Conservation (phyloP, 2,888 invertebrate species). For the Tolmerus cingulatus region DNA sequence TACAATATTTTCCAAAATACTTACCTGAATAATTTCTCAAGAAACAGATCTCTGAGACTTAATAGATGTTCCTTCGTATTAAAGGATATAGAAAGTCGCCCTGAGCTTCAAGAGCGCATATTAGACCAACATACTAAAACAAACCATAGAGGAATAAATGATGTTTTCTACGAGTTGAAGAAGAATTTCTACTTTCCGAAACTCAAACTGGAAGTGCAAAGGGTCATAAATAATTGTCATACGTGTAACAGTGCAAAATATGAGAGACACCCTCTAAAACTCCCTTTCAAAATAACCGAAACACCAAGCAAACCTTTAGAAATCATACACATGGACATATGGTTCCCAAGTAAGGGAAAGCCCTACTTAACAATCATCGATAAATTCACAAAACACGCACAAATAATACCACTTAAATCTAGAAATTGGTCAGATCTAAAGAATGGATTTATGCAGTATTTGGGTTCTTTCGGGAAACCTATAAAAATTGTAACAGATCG, state of each 20-base stretch:
- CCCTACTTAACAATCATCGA: conserved; percentile 9
- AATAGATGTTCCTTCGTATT: not conserved
- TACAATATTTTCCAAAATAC: conserved; percentile 16
- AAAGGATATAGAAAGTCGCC: not conserved
- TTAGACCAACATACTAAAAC: conserved; percentile 5
- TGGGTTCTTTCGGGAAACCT: conserved; percentile 44
- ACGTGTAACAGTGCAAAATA: conserved; percentile 39
- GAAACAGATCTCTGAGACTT: not conserved
- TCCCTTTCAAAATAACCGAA: conserved; percentile 38
- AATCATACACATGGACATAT: conserved; percentile 37
- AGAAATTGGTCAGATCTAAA: conserved; percentile 30
- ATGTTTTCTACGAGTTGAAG: conserved; percentile 23
- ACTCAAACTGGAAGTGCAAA: conserved; percentile 16
- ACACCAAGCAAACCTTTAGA: conserved; percentile 15
- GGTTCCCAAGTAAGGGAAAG: conserved; percentile 5
- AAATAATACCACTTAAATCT: conserved; percentile 15
- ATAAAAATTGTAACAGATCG: conserved; percentile 2
- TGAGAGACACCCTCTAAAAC: conserved; percentile 38
- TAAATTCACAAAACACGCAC: conserved; percentile 42
- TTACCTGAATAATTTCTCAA: not conserved
- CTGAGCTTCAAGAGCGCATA: not conserved
- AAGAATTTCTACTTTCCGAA: conserved; percentile 28
- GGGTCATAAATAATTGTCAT: conserved; percentile 42
- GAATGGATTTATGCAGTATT: conserved; percentile 33
- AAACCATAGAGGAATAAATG: conserved; percentile 40